These are phyloP conservation scores for Catocala nupta DNA, from an alignment of 2,888 invertebrate genomes.

Conservation along the genomic window DNA sequence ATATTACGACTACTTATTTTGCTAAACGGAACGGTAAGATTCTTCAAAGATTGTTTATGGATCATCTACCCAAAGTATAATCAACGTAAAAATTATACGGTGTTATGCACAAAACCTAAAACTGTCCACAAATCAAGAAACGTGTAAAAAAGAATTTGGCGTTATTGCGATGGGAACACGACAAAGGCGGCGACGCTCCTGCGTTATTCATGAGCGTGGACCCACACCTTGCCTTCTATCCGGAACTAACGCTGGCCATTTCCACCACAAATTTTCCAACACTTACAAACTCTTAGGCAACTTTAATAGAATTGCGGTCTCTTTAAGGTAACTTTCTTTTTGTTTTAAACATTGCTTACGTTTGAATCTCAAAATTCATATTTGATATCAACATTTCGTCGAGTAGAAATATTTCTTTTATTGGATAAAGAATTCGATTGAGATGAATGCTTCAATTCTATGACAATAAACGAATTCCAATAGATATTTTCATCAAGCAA, in stretches of 20 bases:
- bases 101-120: conserved; percentile 17
- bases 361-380: conserved; percentile 39
- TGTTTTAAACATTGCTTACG: conserved; percentile 26
- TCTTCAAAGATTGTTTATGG: background rate
- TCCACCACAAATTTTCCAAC: conserved; percentile 68
- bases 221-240: conserved; percentile 67
- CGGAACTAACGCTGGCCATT: conserved; percentile 71
- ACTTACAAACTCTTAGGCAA: conserved; percentile 60
- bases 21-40: too few species aligned
- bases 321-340: conserved; percentile 48
- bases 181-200: conserved; percentile 72
- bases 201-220: conserved; percentile 75
- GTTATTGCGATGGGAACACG: conserved; percentile 70
- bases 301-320: conserved; percentile 58
- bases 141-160: conserved; percentile 63
- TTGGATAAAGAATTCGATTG: conserved; percentile 12
- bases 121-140: conserved; percentile 60
- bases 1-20: too few species aligned
- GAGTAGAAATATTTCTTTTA: conserved; percentile 7
- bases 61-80: background rate
- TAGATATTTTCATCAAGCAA: conserved; percentile 13
- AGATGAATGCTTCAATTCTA: conserved; percentile 11
- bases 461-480: conserved; percentile 17
- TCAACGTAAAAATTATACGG: conserved; percentile 7
- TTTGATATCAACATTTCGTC: conserved; percentile 29